Percentiles rank a stretch among this genome's conserved stretches.
Evolutionary conservation across 2,888 invertebrate species (phyloP).

Genomic region (Hirudinaria manillensis): DNA sequence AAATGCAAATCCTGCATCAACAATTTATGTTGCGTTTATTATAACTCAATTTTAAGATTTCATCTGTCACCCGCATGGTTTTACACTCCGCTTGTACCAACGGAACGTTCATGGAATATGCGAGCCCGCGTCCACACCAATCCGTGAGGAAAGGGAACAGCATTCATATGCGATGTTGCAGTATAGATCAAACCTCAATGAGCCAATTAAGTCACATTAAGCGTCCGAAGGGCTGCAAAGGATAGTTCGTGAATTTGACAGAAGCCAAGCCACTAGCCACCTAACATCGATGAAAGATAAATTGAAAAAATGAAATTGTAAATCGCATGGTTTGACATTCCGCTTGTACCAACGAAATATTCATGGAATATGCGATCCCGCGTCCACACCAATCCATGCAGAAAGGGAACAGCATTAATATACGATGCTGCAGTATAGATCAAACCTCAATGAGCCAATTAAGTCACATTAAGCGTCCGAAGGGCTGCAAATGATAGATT

Average conservation of each 20-base stretch:
- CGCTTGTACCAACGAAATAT: slow-evolving; percentile 41
- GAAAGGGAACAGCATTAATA: slow-evolving; percentile 34
- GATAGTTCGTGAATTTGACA: not conserved
- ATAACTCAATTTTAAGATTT: too few species aligned
- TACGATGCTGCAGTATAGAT: slow-evolving; percentile 45
- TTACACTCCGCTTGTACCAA: slow-evolving; percentile 43
- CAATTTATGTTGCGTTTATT: too few species aligned
- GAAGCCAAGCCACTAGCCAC: too few species aligned
- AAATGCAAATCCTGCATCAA: too few species aligned
- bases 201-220: slow-evolving; percentile 14
- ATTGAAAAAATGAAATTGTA: too few species aligned
- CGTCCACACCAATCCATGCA: slow-evolving; percentile 14
- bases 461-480: not conserved
- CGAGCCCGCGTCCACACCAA: slow-evolving; percentile 38
- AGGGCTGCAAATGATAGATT: not conserved
- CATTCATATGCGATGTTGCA: slow-evolving; percentile 44
- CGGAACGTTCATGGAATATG: slow-evolving; percentile 46
- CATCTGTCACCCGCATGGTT: slow-evolving; percentile 46
- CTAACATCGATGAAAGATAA: too few species aligned
- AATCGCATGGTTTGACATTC: slow-evolving; percentile 46
- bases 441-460: slow-evolving; percentile 36
- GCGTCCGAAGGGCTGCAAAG: not conserved
- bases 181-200: slow-evolving; percentile 41
- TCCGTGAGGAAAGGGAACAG: slow-evolving; percentile 12
- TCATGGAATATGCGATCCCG: slow-evolving; percentile 46